Percentiles rank a stretch among this genome's conserved stretches.
Evolutionary conservation across 2,113 vertebrate species (phyloP).

Genomic region (Erythrocercus mccallii): DNA sequence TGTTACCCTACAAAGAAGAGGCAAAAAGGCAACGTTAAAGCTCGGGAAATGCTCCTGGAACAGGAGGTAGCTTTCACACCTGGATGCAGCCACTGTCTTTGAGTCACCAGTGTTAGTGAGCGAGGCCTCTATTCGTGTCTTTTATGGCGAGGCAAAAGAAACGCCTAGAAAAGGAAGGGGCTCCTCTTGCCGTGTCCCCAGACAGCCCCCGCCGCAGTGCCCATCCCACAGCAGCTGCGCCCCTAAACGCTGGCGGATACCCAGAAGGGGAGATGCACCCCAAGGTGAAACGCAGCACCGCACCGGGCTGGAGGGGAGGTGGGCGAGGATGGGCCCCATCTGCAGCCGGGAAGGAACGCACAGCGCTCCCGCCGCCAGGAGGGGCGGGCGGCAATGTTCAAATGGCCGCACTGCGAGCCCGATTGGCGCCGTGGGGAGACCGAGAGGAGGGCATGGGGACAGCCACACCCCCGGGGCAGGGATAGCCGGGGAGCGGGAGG

Average conservation of each 20-base stretch:
- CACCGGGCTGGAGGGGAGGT: rapidly evolving
- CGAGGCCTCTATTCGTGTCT: neutral
- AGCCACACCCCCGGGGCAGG: slow-evolving; percentile 16
- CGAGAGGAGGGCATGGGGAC: neutral
- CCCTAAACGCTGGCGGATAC: neutral
- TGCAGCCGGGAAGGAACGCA: neutral
- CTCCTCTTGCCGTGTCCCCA: neutral
- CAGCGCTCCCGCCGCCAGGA: neutral
- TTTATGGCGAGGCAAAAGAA: neutral
- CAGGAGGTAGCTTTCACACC: neutral
- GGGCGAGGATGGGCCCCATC: neutral
- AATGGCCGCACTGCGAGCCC: neutral
- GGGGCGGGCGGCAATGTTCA: slow-evolving; percentile 17
- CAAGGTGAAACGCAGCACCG: neutral
- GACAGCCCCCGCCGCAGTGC: neutral
- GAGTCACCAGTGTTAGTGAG: neutral
- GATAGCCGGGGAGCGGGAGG: neutral
- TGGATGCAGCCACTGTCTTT: neutral
- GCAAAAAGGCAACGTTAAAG: neutral
- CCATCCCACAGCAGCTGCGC: neutral
- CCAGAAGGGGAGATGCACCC: neutral
- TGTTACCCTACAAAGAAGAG: neutral
- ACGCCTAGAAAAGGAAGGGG: neutral
- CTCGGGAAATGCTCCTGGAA: neutral
- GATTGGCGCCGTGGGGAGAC: neutral